Evolutionary conservation across 2,113 vertebrate species (phyloP).

Genomic region (Thamnophis sirtalis): DNA sequence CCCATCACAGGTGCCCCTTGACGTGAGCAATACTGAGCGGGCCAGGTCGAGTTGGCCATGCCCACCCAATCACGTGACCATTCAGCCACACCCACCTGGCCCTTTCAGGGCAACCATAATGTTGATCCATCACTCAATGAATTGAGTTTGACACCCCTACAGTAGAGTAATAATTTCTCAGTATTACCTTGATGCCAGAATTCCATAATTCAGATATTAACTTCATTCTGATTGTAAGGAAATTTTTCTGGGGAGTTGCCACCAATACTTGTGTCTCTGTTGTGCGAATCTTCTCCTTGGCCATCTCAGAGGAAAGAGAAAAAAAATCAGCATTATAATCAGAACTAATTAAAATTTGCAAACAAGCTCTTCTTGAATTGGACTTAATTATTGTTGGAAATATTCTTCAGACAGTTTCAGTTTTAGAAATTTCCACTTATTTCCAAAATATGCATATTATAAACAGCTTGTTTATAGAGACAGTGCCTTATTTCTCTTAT

Average conservation of each 20-base stretch:
- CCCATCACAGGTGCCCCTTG: too few species aligned
- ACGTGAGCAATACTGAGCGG: too few species aligned
- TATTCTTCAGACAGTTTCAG: not conserved
- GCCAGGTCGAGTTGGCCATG: too few species aligned
- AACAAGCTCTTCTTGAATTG: not conserved
- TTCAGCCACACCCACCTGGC: too few species aligned
- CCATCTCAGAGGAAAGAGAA: conserved; percentile 44
- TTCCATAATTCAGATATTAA: conserved; percentile 87
- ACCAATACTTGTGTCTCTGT: conserved; percentile 93
- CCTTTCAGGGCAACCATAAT: too few species aligned
- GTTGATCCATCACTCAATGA: too few species aligned
- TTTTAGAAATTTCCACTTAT: not conserved
- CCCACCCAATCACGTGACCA: too few species aligned
- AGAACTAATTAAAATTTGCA: not conserved
- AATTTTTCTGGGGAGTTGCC: conserved; percentile 87
- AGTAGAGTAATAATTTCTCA: not conserved
- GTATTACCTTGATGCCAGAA: conserved; percentile 84
- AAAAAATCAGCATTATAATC: accelerated
- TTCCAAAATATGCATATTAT: not conserved
- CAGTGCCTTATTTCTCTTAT: not conserved
- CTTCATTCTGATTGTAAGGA: conserved; percentile 80
- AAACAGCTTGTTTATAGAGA: not conserved
- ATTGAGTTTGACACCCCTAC: not conserved
- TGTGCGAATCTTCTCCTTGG: conserved; percentile 76
- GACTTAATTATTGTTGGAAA: not conserved